Base-by-base conservation (phyloP, 2,113 vertebrate genomes). In the Oncorhynchus clarkii region DNA sequence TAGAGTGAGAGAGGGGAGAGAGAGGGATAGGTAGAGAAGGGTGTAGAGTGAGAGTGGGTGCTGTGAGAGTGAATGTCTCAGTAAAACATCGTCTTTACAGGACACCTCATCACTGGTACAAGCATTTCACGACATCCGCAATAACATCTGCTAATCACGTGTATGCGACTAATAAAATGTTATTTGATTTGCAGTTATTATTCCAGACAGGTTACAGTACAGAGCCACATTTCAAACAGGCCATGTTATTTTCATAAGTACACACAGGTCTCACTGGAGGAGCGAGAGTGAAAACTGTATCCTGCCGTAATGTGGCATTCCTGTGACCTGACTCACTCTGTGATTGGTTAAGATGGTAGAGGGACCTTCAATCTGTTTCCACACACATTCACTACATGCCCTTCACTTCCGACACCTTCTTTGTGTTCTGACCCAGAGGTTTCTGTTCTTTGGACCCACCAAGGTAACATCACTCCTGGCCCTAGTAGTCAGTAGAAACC, bases 231-330 rank as follows among this genome's bases (percentile, higher is more conserved):
- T 4, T 66, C 69, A 49, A 79, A 14, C 71, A 13, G 54, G 31
- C 31, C 12, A 64, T 24, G 0, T 13, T 70, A 69, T 65, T 68
- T 3, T 20, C 73, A 74, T 62, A 62, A 34, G 64, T 60, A 74
- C 72, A 49, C 62, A 49, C 73, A 66, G 13, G 6, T 57, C 59
- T 49, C 48, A 48, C 62, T 48, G 39, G 70, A 51, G 26, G 68
- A 70, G 75, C 77, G 66, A 73, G 65, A 73, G 74, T 75, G 70
- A 75, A 72, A 69, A 76, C 83, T 59, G 74, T 27, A 24, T 66
- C 24, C 70, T 9, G 13, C 29, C 70, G 16, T 48, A 67, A 26
- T 70, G n/a, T 70, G 34, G 12, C 68, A 70, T 70, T 70, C 39
- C 34, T 48, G 14, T 48, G 68, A 45, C 39, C 68, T 70, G 34